A percentile compares a stretch with the other conserved stretches of the same genome.
Conservation (phyloP, 2,797 vertebrate genomes). For the Octomys mimax region DNA sequence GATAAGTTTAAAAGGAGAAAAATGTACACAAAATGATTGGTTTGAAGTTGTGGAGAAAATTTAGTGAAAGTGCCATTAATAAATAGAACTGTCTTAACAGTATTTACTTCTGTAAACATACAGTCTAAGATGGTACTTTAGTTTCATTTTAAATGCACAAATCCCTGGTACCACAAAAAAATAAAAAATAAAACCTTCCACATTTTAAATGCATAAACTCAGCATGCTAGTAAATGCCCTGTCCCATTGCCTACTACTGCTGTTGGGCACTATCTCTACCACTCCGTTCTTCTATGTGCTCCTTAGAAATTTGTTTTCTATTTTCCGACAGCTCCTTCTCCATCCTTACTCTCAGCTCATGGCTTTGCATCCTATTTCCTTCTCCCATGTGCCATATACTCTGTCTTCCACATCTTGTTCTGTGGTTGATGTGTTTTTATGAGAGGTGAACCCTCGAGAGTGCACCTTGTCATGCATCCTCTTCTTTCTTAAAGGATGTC, state of each 20-base stretch:
- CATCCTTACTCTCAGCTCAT: not conserved
- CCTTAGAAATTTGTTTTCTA: not conserved
- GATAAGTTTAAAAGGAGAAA: not conserved
- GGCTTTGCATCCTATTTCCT: not conserved
- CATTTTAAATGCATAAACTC: not conserved
- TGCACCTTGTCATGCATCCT: not conserved
- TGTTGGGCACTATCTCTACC: not conserved
- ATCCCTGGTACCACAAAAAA: not conserved
- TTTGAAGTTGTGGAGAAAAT: constrained; percentile 13
- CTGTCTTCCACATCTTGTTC: not conserved
- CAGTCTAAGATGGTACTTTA: not conserved
- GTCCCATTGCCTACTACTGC: not conserved
- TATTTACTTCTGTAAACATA: not conserved
- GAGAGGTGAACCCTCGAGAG: not conserved
- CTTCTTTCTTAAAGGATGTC: not conserved
- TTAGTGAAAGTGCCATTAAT: constrained; percentile 12
- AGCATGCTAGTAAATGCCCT: not conserved
- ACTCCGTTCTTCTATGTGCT: too few relatives aligned
- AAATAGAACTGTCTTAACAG: not conserved
- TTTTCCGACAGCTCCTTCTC: not conserved
- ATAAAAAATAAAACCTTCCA: too few relatives aligned
- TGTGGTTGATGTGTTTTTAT: not conserved
- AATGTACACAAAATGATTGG: not conserved
- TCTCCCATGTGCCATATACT: not conserved
- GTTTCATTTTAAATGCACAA: not conserved